phyloP scores from a whole-genome alignment of 2,888 invertebrate species.

The Schizaphis graminum region DNA sequence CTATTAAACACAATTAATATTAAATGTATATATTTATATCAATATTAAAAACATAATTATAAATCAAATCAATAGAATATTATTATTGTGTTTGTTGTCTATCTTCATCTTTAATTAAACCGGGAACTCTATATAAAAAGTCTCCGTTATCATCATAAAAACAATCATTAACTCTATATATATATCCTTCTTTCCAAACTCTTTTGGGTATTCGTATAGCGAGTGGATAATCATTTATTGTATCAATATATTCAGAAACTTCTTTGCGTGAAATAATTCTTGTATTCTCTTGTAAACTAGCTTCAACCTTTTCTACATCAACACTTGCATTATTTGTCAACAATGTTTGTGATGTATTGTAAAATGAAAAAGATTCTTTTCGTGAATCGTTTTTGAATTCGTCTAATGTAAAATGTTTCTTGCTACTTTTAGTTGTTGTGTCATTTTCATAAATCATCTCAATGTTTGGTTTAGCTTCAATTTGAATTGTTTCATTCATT shows the following conservation, averaged over 20 bases:
- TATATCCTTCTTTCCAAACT: constrained; percentile 76
- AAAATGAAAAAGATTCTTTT: constrained; percentile 22
- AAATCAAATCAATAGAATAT: background rate
- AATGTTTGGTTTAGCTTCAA: constrained; percentile 1
- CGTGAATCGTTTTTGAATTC: constrained; percentile 6
- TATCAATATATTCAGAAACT: constrained; percentile 40
- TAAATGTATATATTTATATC: background rate
- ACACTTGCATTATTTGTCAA: constrained; percentile 18
- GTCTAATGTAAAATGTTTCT: constrained; percentile 48
- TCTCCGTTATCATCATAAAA: constrained; percentile 86
- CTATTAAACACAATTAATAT: background rate
- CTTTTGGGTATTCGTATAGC: constrained; percentile 76
- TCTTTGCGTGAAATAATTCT: constrained; percentile 46
- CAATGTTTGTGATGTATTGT: background rate
- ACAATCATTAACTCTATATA: constrained; percentile 83
- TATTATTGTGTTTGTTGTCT: background rate
- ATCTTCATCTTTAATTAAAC: constrained; percentile 72
- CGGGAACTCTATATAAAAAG: constrained; percentile 84
- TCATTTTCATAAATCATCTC: constrained; percentile 57
- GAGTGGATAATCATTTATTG: constrained; percentile 48
- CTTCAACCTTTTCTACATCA: constrained; percentile 19
- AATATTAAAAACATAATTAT: background rate
- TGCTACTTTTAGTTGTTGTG: background rate
- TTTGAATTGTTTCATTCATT: constrained; percentile 9
- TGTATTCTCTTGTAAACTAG: constrained; percentile 46